A percentile compares a stretch with the other conserved stretches of the same genome.
phyloP scores from a whole-genome alignment of 2,888 invertebrate species.

The Maniola hyperantus region DNA sequence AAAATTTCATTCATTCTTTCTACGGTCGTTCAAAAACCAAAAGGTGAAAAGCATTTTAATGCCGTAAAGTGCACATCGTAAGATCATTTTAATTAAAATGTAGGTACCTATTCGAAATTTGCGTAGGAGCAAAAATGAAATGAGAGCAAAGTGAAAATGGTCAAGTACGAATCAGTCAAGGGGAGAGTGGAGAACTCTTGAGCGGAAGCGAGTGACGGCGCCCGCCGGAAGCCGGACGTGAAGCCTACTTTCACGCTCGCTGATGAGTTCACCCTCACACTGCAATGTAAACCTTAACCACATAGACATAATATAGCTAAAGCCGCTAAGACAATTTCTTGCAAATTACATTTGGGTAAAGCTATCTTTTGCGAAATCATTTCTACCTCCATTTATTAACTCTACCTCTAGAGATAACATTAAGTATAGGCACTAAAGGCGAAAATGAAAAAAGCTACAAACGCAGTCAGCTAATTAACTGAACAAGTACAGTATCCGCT shows the following conservation, averaged over 20 bases:
- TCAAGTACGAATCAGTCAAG: conserved; percentile 42
- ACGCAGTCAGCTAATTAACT: conserved; percentile 2
- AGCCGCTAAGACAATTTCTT: neutral
- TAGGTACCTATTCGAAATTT: conserved; percentile 6
- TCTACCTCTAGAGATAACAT: neutral
- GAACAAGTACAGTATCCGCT: neutral
- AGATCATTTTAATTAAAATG: conserved; percentile 11
- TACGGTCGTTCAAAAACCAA: neutral
- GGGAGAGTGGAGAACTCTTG: conserved; percentile 51
- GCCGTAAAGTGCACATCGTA: neutral
- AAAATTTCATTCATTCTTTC: neutral
- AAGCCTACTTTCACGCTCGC: conserved; percentile 65
- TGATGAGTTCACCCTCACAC: conserved; percentile 51
- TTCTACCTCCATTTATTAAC: conserved; percentile 3
- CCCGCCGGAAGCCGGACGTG: conserved; percentile 57
- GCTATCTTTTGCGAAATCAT: conserved; percentile 5
- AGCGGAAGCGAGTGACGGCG: conserved; percentile 60
- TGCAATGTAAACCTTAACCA: conserved; percentile 19
- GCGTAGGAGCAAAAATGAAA: conserved; percentile 22
- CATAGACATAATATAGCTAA: conserved; percentile 18
- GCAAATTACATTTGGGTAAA: neutral
- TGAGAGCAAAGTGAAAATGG: conserved; percentile 35
- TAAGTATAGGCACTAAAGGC: neutral
- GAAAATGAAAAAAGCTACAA: conserved; percentile 9
- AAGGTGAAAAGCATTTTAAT: conserved; percentile 3